Conservation (phyloP, 2,888 invertebrate genomes). For the Amblyjoppa proteus region DNA sequence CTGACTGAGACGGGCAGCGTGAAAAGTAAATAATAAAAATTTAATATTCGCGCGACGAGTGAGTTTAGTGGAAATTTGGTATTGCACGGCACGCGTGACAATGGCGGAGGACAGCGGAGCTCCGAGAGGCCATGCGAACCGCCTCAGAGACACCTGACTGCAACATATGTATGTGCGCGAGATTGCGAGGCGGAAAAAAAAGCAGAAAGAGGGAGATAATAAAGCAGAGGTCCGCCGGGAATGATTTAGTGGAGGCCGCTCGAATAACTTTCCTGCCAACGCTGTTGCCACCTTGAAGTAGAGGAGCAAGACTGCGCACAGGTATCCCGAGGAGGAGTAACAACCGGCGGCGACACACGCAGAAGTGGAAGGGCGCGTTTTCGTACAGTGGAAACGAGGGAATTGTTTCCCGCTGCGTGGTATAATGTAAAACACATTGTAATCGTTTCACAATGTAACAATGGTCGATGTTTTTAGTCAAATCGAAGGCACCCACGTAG, state of each 20-base stretch:
- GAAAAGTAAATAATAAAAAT: neutral
- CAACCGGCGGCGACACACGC: conserved; percentile 25
- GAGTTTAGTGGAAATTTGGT: neutral
- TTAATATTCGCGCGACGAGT: neutral
- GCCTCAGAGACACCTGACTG: conserved; percentile 54
- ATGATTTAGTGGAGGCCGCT: conserved; percentile 82
- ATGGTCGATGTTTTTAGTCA: neutral
- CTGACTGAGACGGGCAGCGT: neutral
- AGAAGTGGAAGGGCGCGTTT: neutral
- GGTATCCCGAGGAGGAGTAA: conserved; percentile 39
- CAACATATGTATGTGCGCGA: conserved; percentile 47
- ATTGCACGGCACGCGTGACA: neutral
- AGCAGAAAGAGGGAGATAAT: conserved; percentile 57
- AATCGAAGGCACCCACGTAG: neutral
- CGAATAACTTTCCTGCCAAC: conserved; percentile 83
- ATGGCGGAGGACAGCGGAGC: conserved; percentile 1
- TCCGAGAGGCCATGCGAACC: neutral
- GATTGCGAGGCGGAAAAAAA: conserved; percentile 49
- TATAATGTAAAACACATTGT: neutral
- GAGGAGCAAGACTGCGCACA: conserved; percentile 58
- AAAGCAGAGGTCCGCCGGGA: conserved; percentile 77
- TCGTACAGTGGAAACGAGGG: neutral
- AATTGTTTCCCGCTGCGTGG: neutral
- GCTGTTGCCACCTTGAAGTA: conserved; percentile 81
- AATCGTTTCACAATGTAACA: neutral